These are phyloP conservation scores for Porites rus DNA, from an alignment of 92 coral and sea anemone genomes.

Conservation along the genomic window DNA sequence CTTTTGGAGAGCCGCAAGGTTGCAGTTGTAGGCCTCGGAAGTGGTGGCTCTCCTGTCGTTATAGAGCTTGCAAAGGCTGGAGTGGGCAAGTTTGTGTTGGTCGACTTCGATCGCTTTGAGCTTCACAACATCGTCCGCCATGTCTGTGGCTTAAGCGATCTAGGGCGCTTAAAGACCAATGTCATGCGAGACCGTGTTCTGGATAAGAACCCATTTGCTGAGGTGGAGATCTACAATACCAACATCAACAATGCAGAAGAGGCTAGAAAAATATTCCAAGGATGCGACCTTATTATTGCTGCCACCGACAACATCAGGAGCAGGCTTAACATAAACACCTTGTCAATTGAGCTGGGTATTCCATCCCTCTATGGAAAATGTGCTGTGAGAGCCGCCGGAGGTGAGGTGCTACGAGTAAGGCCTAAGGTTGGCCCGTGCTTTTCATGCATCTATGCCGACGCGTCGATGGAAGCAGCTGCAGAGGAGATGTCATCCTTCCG, in stretches of 20 bases:
- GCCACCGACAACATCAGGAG: slow-evolving; percentile 97
- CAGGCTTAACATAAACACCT: slow-evolving; percentile 84
- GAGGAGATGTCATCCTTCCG: slow-evolving; percentile 91
- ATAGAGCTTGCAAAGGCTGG: slow-evolving; percentile 97
- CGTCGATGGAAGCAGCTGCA: slow-evolving; percentile 74
- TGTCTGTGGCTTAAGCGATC: slow-evolving; percentile 88
- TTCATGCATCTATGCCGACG: slow-evolving; percentile 86
- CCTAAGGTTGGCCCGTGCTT: slow-evolving; percentile 91
- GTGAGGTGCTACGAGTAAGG: slow-evolving; percentile 87
- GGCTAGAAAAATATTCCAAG: slow-evolving; percentile 82
- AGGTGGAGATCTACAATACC: slow-evolving; percentile 73
- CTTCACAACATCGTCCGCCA: slow-evolving; percentile 93
- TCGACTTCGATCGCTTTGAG: slow-evolving; percentile 93
- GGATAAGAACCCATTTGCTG: slow-evolving; percentile 93
- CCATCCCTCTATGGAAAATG: slow-evolving; percentile 90
- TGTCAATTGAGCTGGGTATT: slow-evolving; percentile 82
- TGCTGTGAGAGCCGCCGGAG: slow-evolving; percentile 97
- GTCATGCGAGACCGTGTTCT: slow-evolving; percentile 88
- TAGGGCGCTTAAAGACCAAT: slow-evolving; percentile 92
- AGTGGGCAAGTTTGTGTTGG: slow-evolving; percentile 90
- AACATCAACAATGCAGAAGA: slow-evolving; percentile 80
- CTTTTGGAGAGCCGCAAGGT: slow-evolving; percentile 87
- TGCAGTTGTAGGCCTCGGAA: slow-evolving; percentile 94
- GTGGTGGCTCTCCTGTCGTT: slow-evolving; percentile 93
- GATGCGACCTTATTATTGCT: slow-evolving; percentile 90